Percentiles rank a stretch among this genome's conserved stretches.
Evolutionary conservation across 2,113 vertebrate genomes (phyloP).

Genomic region (Macrotis lagotis): DNA sequence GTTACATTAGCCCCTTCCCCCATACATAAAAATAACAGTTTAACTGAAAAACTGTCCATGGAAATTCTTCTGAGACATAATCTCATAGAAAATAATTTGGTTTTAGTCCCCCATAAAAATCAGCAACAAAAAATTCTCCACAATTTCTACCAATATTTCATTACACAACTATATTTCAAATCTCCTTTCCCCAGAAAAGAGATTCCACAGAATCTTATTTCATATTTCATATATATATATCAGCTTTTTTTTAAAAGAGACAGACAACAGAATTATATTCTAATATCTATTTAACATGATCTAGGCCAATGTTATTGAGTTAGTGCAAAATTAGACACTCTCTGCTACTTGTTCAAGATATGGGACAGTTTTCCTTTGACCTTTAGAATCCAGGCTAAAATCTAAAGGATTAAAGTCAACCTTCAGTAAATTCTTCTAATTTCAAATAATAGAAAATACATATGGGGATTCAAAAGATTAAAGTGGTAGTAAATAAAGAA

Average conservation of each 20-base stretch:
- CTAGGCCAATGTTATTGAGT: background rate
- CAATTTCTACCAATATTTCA: background rate
- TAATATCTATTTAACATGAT: conserved; percentile 18
- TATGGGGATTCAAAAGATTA: background rate
- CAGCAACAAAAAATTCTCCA: background rate
- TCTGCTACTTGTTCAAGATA: conserved; percentile 1
- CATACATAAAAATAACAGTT: background rate
- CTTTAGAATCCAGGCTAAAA: background rate
- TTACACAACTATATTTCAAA: conserved; percentile 24
- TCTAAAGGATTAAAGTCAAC: background rate
- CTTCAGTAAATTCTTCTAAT: background rate
- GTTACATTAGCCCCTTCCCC: conserved; percentile 7
- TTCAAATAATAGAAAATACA: background rate
- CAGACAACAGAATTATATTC: conserved; percentile 11
- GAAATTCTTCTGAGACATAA: background rate
- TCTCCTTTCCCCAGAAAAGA: background rate
- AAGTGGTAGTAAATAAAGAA: background rate
- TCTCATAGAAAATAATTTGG: background rate
- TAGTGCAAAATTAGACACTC: background rate
- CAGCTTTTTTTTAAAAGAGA: background rate
- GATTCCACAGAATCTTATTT: conserved; percentile 12
- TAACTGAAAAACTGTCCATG: background rate
- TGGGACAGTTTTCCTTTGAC: background rate
- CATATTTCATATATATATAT: conserved; percentile 1
- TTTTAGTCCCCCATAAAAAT: conserved; percentile 15